Evolutionary conservation across 1,140 invertebrate species (phyloP), one percentile per base, ranked within the genome.

Genomic region (Thaumatotibia leucotreta): DNA sequence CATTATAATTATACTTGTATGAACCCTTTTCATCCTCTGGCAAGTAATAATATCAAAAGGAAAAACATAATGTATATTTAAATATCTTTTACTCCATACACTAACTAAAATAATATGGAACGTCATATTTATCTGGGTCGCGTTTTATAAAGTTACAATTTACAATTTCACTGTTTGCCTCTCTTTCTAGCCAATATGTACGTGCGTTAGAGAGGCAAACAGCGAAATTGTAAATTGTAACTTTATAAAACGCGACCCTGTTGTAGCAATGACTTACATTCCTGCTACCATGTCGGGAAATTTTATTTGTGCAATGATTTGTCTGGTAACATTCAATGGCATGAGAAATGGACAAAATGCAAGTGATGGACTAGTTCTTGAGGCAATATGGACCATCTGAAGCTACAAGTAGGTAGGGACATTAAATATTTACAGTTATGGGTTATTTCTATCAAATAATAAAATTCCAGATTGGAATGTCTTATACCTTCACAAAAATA

Each of bases 361-460:
- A 45, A 17, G 35, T 14, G 29, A 58, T 27, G 29, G 11, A 58
- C 23, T 54, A 54, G 52, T 24, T 29, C 52, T 58, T 6, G 17
- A 27, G 27, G 4, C 11, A 54, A 54, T 14, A 6, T 58, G 6
- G 24, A 27, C 11, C 33, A 39, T 66, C 63, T 71, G 52, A 73
- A 69, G 67, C 66, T 73, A 70, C 66, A 63, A 45, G 17, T 63
- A 72, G 20, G 66, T 64, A 61, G 75, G 63, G 33, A 52, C 64
- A 11, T n/a, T 61, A 32, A 58, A 65, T 84, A 86, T 87, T 81
- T 89, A 88, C 83, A 88, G 80, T 80, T 85, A 79, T 84, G 84
- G 76, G 79, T 82, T 86, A 84, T 83, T 84, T 89, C 82, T 83
- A 84, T 83, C 61, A 62, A 58, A 58, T 58, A 58, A 58, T 58